Base-by-base conservation (phyloP, 2,888 invertebrate species). In the Tridacna gigas region DNA sequence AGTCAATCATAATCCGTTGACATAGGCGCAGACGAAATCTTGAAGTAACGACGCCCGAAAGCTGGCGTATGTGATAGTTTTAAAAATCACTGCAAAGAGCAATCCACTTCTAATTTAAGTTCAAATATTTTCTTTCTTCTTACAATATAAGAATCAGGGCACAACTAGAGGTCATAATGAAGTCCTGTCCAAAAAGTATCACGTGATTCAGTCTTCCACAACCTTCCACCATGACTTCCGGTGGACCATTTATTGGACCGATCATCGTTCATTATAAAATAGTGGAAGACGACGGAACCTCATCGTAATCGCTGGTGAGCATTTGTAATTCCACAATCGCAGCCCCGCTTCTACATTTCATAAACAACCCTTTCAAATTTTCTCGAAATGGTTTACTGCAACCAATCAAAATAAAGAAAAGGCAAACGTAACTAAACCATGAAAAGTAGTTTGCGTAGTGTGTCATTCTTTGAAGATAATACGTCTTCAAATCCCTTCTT, bases 271-370 rank as follows among this genome's bases (percentile, higher is more conserved):
- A 45, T 77, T 81, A 82, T 12, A 82, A 74, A 61, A 74, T 73
- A 20, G 84, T 84, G n/a, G 84, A 84, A 0, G 81, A 79, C 3
- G 80, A 84, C 20, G 84, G 84, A 11, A 84, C 84, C 22, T 84
- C 78, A 15, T 84, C 74, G 25, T 84, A 80, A 1, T 84, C 84
- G 3, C 66, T 75, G 7, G 74, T 84, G 66, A 81, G 56, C 61
- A 80, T 47, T 20, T 76, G 61, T 28, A 84, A 22, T 28, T 84
- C 80, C 0, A 80, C 78, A 12, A 61, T 61, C 7, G 80, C 45
- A 2, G 51, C 63, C n/a, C 80, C 77, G 20, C 51, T 78, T 71
- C 66, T 51, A 47, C 75, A 69, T 18, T 65, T 75, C 45, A 66
- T 66, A 63, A 75, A 80, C 28, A 75, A 18, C n/a, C 74, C 75